Conservation (phyloP, 2,888 invertebrate genomes). For the Carpatolechia fugitivella region DNA sequence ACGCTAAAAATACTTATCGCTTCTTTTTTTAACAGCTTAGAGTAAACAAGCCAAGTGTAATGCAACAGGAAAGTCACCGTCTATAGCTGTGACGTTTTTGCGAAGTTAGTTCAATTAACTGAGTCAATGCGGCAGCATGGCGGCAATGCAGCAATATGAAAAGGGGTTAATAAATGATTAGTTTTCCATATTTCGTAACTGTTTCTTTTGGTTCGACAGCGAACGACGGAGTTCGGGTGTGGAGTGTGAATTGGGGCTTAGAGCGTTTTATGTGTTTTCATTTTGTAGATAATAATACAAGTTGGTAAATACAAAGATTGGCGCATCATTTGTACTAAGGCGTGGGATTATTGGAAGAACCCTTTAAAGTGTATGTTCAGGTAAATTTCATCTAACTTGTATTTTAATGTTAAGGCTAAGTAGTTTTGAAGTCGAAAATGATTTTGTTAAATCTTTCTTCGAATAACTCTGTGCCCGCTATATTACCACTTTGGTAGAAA, state of each 20-base stretch:
- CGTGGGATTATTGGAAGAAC: no score
- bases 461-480: no score
- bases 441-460: no score
- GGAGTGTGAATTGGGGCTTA: not conserved
- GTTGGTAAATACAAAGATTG: no score
- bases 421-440: no score
- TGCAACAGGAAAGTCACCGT: slow-evolving; percentile 3
- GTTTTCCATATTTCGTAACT: slow-evolving; percentile 50
- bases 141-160: slow-evolving; percentile 28
- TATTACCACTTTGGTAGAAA: no score
- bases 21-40: no score
- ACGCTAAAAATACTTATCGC: no score
- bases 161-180: slow-evolving; percentile 42
- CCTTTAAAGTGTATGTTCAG: no score
- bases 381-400: no score
- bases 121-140: slow-evolving; percentile 19
- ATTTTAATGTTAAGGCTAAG: no score
- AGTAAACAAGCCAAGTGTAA: not conserved
- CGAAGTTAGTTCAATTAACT: slow-evolving; percentile 15
- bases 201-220: slow-evolving; percentile 62
- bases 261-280: not conserved
- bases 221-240: slow-evolving; percentile 12
- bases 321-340: no score
- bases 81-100: slow-evolving; percentile 8
- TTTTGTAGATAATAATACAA: not conserved